Evolutionary conservation across 1,140 invertebrate genomes (phyloP), one percentile per base, ranked within the genome.

Genomic region (Glomeris maerens): DNA sequence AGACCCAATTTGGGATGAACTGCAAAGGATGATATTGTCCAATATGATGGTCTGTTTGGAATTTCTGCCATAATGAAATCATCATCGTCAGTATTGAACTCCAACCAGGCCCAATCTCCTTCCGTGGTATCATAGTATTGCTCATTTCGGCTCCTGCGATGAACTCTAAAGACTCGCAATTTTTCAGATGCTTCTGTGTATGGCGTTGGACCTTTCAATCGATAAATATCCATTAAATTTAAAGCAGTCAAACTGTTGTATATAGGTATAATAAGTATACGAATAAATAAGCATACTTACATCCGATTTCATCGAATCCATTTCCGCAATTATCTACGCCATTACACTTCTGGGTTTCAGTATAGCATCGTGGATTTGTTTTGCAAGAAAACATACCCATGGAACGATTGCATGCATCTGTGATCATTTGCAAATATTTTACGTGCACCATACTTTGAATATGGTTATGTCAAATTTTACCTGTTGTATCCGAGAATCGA

Each of bases 291-390:
- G 21, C 10, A 25, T 31, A 60, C 64, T 64, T 61, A 72, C 71
- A 73, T 31, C 62, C 61, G 23, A 58, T 55, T 60, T 73, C 70
- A 45, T 73, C 71, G 7, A 63, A 64, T n/a, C 49, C 49, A 50
- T 27, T 48, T n/a, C 2, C 26, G 13, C 28, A 46, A 45, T 50
- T 28, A 10, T 27, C 10, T 5, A 10, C 20, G 3, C 49, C 49
- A 46, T 50, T 23, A 31, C 49, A 50, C 20, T 46, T 45, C 25
- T 50, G 26, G 31, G 20, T 21, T 2, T 20, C 3, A 2, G 7
- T n/a, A 22, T 50, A 50, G 38, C 49, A 50, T 23, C 17, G 7
- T 4, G 40, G 2, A 54, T 58, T 44, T 21, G n/a, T n/a, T 14
- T 23, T 45, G 36, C 49, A 50, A 3, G 49, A 45, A 3, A 50